A percentile compares a stretch with the other conserved stretches of the same genome.
Conservation (phyloP, 1,140 invertebrate genomes). For the Euglossa dilemma region DNA sequence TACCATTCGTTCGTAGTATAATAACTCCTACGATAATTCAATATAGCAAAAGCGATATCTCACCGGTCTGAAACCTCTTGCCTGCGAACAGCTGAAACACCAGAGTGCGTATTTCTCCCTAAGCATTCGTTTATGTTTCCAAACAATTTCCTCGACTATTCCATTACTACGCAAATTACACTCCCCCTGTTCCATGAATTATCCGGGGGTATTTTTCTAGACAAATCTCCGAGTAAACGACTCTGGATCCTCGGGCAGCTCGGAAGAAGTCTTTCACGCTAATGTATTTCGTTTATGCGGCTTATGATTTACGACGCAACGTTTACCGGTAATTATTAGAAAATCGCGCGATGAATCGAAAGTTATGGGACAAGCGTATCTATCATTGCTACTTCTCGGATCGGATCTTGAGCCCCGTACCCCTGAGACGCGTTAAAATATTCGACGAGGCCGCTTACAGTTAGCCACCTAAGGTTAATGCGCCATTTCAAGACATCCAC, state of each 20-base stretch:
- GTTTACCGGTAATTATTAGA: conserved; percentile 8
- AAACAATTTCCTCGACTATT: background rate
- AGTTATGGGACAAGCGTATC: background rate
- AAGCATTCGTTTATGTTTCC: no score
- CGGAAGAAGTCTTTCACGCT: no score
- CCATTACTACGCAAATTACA: background rate
- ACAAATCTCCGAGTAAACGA: background rate
- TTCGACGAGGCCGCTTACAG: background rate
- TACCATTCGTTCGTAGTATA: no score
- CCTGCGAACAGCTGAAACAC: no score
- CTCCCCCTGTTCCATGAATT: background rate
- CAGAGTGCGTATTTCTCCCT: no score
- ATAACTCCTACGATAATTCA: no score
- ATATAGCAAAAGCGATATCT: no score
- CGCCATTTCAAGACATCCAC: background rate
- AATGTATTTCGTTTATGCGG: background rate
- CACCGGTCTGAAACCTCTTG: no score
- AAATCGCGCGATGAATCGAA: background rate
- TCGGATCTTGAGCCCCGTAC: no score
- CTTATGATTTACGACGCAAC: background rate
- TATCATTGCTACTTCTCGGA: no score
- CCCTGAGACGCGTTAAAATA: background rate
- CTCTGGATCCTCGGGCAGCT: no score
- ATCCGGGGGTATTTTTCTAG: background rate
- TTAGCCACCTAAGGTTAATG: background rate